Percentiles rank a stretch among this genome's conserved stretches.
phyloP scores from a whole-genome alignment of 2,113 vertebrate genomes.

The Eolophus roseicapilla region DNA sequence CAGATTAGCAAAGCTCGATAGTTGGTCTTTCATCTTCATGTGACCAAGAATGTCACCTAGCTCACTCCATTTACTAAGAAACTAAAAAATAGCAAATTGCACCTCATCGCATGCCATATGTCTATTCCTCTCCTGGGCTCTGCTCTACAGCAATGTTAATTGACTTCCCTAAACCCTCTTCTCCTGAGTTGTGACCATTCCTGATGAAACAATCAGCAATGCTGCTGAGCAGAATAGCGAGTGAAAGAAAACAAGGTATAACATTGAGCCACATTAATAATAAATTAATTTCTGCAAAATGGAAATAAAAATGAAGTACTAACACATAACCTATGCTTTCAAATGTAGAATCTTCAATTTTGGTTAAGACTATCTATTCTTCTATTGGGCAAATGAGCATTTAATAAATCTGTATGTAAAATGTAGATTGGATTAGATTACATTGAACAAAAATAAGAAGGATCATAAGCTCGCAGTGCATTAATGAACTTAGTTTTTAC shows the following conservation, averaged over 20 bases:
- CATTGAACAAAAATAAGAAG: background rate
- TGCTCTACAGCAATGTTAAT: slow-evolving; percentile 59
- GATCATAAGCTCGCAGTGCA: background rate
- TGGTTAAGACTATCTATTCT: background rate
- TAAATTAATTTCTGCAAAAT: background rate
- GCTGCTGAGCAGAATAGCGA: slow-evolving; percentile 38
- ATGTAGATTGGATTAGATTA: background rate
- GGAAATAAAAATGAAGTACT: background rate
- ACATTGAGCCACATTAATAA: background rate
- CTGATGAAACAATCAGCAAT: slow-evolving; percentile 25
- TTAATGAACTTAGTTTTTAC: background rate
- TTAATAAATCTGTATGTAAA: background rate
- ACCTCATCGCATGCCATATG: slow-evolving; percentile 21
- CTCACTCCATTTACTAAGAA: slow-evolving; percentile 31
- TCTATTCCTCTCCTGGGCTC: slow-evolving; percentile 13
- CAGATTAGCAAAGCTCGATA: slow-evolving; percentile 20
- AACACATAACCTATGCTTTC: background rate
- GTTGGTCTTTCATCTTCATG: slow-evolving; percentile 46
- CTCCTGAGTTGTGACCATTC: slow-evolving; percentile 42
- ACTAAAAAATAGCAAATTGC: slow-evolving; percentile 49
- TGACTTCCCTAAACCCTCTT: slow-evolving; percentile 42
- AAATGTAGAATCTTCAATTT: background rate
- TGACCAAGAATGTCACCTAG: slow-evolving; percentile 45
- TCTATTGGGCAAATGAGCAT: background rate
- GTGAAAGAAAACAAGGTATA: background rate